phyloP scores from a whole-genome alignment of 2,797 vertebrate species.

The Arnoldichthys spilopterus region DNA sequence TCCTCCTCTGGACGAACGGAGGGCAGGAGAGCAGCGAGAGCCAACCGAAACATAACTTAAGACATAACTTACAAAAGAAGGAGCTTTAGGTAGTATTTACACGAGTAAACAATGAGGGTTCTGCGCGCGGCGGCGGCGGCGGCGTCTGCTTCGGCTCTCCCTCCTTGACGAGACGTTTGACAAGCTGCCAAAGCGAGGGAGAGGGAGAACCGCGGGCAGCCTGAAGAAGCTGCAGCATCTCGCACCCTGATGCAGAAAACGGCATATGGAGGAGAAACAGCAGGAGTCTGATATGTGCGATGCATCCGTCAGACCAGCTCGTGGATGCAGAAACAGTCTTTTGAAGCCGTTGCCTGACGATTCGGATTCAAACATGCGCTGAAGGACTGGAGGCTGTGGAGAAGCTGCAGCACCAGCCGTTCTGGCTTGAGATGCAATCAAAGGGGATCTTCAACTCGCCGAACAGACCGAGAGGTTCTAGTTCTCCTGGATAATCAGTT shows the following conservation, averaged over 20 bases:
- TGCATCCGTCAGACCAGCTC: slow-evolving; percentile 45
- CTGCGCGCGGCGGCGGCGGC: slow-evolving; percentile 20
- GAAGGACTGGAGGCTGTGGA: background rate
- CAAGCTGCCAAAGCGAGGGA: slow-evolving; percentile 38
- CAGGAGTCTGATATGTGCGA: slow-evolving; percentile 36
- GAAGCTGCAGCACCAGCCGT: background rate
- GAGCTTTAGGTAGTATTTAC: slow-evolving; percentile 54
- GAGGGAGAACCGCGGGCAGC: slow-evolving; percentile 45
- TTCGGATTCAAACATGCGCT: background rate
- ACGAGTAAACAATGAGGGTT: slow-evolving; percentile 43
- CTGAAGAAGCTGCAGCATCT: slow-evolving; percentile 40
- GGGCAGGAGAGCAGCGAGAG: background rate
- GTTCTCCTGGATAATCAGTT: background rate
- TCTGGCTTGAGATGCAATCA: background rate
- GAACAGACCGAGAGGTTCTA: slow-evolving; percentile 1
- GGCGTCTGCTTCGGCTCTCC: slow-evolving; percentile 29
- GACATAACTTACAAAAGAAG: slow-evolving; percentile 43
- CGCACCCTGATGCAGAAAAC: slow-evolving; percentile 32
- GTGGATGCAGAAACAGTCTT: slow-evolving; percentile 37
- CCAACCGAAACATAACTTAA: slow-evolving; percentile 51
- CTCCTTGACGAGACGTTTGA: slow-evolving; percentile 26
- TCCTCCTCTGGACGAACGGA: background rate
- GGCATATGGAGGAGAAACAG: slow-evolving; percentile 41
- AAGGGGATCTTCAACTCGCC: background rate
- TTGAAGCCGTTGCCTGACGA: background rate